A percentile compares a stretch with the other conserved stretches of the same genome.
These are phyloP conservation scores for Myiagra hebetior DNA, from an alignment of 2,113 vertebrate genomes.

Conservation along the genomic window DNA sequence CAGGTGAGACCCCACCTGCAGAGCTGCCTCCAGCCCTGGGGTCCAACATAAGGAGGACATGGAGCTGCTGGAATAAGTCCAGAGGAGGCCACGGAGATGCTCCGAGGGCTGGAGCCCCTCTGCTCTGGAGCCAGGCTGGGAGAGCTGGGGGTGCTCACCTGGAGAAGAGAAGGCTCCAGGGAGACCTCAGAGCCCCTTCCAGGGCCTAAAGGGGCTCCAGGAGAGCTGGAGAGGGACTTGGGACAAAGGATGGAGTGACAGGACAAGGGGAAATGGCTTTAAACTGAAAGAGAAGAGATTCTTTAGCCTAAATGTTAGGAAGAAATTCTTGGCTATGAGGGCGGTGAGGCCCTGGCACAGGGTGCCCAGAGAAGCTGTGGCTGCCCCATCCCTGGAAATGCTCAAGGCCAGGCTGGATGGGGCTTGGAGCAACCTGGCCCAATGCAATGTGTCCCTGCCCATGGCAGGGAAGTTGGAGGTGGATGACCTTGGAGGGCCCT, in stretches of 20 bases:
- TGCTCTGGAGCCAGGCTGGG: not conserved
- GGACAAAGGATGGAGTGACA: not conserved
- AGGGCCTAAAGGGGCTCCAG: not conserved
- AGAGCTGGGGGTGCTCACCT: not conserved
- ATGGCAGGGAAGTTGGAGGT: not conserved
- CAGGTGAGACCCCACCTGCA: not conserved
- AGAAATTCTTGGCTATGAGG: not conserved
- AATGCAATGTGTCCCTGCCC: not conserved
- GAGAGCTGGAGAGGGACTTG: not conserved
- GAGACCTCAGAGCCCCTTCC: not conserved
- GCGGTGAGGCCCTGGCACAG: not conserved
- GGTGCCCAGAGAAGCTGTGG: not conserved
- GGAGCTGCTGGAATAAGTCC: not conserved
- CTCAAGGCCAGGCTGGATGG: not conserved
- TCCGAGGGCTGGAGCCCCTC: not conserved
- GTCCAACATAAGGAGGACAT: rapidly evolving
- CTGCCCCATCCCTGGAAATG: not conserved
- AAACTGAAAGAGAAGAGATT: no score
- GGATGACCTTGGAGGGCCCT: not conserved
- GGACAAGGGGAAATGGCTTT: not conserved
- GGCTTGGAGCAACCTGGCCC: not conserved
- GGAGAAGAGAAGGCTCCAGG: not conserved
- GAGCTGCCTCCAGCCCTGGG: not conserved
- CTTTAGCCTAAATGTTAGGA: not conserved
- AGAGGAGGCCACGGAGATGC: not conserved